Conservation (phyloP, 2,113 vertebrate species). For the Microcebus griseorufus region DNA sequence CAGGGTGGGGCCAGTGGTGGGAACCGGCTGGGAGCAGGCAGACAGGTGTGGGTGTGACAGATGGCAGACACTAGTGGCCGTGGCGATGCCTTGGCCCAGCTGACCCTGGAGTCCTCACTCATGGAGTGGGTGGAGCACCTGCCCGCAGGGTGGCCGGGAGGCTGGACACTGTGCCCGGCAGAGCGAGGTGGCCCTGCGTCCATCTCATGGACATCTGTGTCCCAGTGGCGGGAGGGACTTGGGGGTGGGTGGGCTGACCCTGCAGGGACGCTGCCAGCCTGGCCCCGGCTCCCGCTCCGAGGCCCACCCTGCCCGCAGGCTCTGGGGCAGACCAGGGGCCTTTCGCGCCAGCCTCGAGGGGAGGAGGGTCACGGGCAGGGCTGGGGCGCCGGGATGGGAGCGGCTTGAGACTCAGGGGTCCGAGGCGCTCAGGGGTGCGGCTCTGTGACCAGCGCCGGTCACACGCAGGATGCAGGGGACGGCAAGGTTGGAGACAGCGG, state of each 20-base stretch:
- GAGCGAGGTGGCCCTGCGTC: neutral
- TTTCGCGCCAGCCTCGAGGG: no score
- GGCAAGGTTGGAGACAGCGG: no score
- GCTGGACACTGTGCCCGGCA: neutral
- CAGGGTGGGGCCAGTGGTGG: neutral
- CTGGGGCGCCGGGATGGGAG: no score
- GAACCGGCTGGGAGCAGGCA: neutral
- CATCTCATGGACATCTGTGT: fast-evolving
- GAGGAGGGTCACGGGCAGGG: no score
- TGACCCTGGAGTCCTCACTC: neutral
- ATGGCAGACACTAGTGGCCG: no score
- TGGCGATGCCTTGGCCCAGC: neutral
- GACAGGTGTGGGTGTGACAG: neutral
- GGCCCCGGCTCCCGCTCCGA: no score
- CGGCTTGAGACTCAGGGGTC: neutral
- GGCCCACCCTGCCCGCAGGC: neutral
- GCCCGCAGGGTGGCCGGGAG: no score
- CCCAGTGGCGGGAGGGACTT: neutral
- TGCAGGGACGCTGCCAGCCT: neutral
- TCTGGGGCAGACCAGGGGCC: neutral
- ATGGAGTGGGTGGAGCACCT: neutral
- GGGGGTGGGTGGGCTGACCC: neutral
- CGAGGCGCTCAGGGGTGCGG: neutral
- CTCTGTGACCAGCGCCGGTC: neutral
- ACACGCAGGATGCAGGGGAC: no score